Evolutionary conservation across 2,888 invertebrate species (phyloP), one percentile per base, ranked within the genome.

Genomic region (Eristalinus sepulchralis): DNA sequence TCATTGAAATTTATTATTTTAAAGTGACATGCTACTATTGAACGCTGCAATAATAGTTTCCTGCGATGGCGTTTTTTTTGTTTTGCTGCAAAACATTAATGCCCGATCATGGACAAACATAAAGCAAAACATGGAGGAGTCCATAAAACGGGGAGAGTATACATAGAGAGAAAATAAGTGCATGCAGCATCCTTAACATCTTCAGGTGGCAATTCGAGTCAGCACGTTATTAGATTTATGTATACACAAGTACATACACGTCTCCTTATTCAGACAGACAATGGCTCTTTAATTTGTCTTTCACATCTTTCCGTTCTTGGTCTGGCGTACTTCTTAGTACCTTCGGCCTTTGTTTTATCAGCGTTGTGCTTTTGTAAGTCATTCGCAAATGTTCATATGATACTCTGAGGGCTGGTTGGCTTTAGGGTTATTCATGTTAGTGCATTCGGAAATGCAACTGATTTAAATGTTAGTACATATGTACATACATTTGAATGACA

Each of bases 201-300:
- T 77, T 72, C 82, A 76, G 64, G 71, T 82, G 77, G 53, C 71
- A 53, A 63, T 82, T 34, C n/a, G 59, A 9, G 70, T 66, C n/a
- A 62, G 64, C 36, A 39, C 53, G 77, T 22, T 60, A 71, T 82
- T 82, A 82, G 77, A 82, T 77, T 81, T 39, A 36, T 73, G n/a
- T n/a, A n/a, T n/a, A 34, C 70, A 64, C 27, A 33, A 20, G 34
- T 24, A 60, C n/a, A 47, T 17, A 47, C 17, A n/a, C 0, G 17
- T 36, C n/a, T n/a, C 17, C 76, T 10, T 10, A 68, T n/a, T 27
- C 33, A 39, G 64, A 57, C n/a, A 60, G 31, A 66, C 57, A 60
- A 60, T 83, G 27, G 17, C 24, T 34, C 47, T 17, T 66, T 64
- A 59, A 71, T 75, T 79, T 79, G 34, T 59, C 68, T 73, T 63